A percentile compares a stretch with the other conserved stretches of the same genome.
Conservation (phyloP, 2,113 vertebrate genomes). For the Abramis brama region DNA sequence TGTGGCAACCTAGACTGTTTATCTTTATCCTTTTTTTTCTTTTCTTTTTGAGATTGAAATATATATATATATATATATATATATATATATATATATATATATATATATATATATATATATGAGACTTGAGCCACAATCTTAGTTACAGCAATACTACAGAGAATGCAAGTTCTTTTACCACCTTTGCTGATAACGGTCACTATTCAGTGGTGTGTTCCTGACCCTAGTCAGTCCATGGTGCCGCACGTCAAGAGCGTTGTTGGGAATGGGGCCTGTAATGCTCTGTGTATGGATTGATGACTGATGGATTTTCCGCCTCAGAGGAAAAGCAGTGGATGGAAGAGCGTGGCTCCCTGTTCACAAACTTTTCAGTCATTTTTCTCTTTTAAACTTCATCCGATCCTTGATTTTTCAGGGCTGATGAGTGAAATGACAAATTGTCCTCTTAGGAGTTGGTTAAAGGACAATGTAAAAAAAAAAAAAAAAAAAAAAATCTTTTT, state of each 20-base stretch:
- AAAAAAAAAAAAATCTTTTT: background rate
- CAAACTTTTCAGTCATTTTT: conserved; percentile 44
- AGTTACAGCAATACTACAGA: conserved; percentile 74
- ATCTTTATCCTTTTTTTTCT: conserved; percentile 41
- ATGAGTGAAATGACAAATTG: conserved; percentile 61
- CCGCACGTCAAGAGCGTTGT: background rate
- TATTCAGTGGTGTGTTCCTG: conserved; percentile 75
- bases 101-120: conserved; percentile 82
- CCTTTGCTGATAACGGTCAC: conserved; percentile 75
- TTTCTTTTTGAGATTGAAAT: conserved; percentile 76
- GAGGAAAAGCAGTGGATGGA: conserved; percentile 69
- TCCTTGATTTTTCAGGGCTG: conserved; percentile 71
- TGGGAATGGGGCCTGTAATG: background rate
- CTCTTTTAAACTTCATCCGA: conserved; percentile 60
- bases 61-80: conserved; percentile 83
- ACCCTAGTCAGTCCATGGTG: conserved; percentile 50
- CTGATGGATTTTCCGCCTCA: conserved; percentile 70
- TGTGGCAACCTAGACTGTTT: conserved; percentile 74
- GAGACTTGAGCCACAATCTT: conserved; percentile 80
- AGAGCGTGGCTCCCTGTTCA: conserved; percentile 75
- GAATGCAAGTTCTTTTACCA: conserved; percentile 69
- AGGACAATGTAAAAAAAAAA: conserved; percentile 72
- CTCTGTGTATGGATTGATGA: conserved; percentile 65
- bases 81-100: no score
- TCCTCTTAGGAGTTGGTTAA: conserved; percentile 74